Evolutionary conservation across 2,113 vertebrate species (phyloP).

Genomic region (Tetrao urogallus): DNA sequence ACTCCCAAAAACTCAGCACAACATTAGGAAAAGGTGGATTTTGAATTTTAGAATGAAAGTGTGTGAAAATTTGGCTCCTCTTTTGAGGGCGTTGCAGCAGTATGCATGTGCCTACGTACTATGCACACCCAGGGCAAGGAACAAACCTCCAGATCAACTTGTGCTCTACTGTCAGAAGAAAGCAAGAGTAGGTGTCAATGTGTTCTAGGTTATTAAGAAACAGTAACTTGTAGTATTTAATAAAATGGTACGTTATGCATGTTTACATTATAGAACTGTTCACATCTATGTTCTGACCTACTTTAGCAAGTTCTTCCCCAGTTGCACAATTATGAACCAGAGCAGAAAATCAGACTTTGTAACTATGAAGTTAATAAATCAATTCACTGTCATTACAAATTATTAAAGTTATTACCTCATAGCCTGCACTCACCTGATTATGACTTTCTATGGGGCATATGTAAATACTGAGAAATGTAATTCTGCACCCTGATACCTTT

Average conservation of each 20-base stretch:
- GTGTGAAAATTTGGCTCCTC: background rate
- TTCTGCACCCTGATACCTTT: background rate
- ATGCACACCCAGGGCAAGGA: background rate
- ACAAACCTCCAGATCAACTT: slow-evolving; percentile 4
- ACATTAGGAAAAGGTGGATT: background rate
- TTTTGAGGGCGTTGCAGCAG: background rate
- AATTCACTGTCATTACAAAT: slow-evolving; percentile 15
- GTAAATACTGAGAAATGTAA: background rate
- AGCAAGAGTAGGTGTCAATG: background rate
- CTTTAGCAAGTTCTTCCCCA: slow-evolving; percentile 33
- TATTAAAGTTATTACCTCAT: background rate
- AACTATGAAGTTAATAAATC: slow-evolving; percentile 57
- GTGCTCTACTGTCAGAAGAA: background rate
- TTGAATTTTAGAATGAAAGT: background rate
- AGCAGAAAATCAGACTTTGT: slow-evolving; percentile 46
- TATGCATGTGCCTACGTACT: background rate
- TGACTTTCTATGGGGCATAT: background rate
- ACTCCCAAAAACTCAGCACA: background rate
- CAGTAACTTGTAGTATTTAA: background rate
- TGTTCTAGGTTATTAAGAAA: background rate
- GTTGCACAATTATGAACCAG: slow-evolving; percentile 54
- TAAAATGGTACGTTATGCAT: background rate
- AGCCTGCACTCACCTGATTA: background rate
- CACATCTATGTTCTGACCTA: slow-evolving; percentile 50
- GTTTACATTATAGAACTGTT: slow-evolving; percentile 19